phyloP scores from a whole-genome alignment of 2,113 vertebrate genomes.

The Planiliza haematocheilus region DNA sequence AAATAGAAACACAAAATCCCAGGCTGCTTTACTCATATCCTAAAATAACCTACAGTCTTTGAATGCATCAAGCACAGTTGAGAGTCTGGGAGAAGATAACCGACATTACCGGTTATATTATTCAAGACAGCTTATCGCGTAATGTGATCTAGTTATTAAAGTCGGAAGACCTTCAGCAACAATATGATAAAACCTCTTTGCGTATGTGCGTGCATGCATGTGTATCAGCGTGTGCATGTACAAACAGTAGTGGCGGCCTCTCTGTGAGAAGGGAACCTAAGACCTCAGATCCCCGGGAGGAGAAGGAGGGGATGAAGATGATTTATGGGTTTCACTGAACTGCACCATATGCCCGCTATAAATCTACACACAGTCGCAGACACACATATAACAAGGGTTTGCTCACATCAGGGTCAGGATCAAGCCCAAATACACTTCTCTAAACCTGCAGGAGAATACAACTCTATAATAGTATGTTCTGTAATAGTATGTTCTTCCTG shows the following conservation, averaged over 20 bases:
- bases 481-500: background rate
- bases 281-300: slow-evolving; percentile 71
- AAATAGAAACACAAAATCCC: background rate
- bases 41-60: slow-evolving; percentile 1
- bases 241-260: slow-evolving; percentile 43
- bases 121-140: slow-evolving; percentile 11
- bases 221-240: slow-evolving; percentile 6
- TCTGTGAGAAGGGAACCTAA: slow-evolving; percentile 52
- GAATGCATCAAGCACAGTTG: background rate
- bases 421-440: slow-evolving; percentile 40
- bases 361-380: slow-evolving; percentile 26
- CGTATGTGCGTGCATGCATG: slow-evolving; percentile 14
- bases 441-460: slow-evolving; percentile 20
- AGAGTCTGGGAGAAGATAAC: background rate
- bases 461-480: background rate
- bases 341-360: slow-evolving; percentile 67
- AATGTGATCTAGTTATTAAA: slow-evolving; percentile 38
- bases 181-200: slow-evolving; percentile 1
- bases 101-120: slow-evolving; percentile 23
- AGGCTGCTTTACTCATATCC: slow-evolving; percentile 7
- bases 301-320: slow-evolving; percentile 68
- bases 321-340: slow-evolving; percentile 74
- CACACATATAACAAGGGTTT: slow-evolving; percentile 34
- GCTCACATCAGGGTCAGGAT: slow-evolving; percentile 57
- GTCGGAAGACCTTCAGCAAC: slow-evolving; percentile 30